Base-by-base conservation (phyloP, 1,140 invertebrate species). In the Nomia melanderi region DNA sequence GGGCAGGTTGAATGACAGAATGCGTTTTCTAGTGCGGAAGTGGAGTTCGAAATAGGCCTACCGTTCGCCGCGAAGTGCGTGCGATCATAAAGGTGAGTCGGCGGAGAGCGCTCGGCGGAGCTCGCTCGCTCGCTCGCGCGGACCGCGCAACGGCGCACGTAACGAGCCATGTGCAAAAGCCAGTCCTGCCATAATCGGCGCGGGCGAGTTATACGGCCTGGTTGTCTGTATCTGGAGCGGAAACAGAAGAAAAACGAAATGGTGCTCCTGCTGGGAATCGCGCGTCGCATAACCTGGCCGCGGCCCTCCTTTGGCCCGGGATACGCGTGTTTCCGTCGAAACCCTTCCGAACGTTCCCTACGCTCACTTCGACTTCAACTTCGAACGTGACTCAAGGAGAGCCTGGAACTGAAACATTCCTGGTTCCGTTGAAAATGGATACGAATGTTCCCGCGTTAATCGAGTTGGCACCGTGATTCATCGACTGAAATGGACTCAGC, bases 171-270 rank as follows among this genome's bases (percentile, higher is more conserved):
- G 77, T 54, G 81, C 50, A 81, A 86, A 77, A 75, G 79, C 69
- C 81, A 70, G 79, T 85, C 78, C 77, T 85, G 54, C 85, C 86
- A 85, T 88, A 88, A 88, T 87, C 85, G 86, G 79, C 75, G 47
- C 74, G 36, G 77, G 63, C 77, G 79, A 81, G 78, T 82, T 83
- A 69, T 77, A 84, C 77, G 87, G 86, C 83, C 85, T 87, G 86
- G 82, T 87, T 87, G 88, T 65, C 83, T 86, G 83, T 87, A 89
- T 89, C 87, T 89, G 83, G 88, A 88, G 84, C 88, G 88, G 88
- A 89, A 89, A 87, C 81, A 78, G 57, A 80, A 87, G 82, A 87
- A 89, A 88, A 89, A 88, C 83, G 31, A 83, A 82, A 86, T 74
- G 73, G 73, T 50, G 65, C 65, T 41, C 64, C 29, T 77, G 57